These are phyloP conservation scores for Alces alces DNA, from an alignment of 2,113 vertebrate genomes.

Conservation along the genomic window DNA sequence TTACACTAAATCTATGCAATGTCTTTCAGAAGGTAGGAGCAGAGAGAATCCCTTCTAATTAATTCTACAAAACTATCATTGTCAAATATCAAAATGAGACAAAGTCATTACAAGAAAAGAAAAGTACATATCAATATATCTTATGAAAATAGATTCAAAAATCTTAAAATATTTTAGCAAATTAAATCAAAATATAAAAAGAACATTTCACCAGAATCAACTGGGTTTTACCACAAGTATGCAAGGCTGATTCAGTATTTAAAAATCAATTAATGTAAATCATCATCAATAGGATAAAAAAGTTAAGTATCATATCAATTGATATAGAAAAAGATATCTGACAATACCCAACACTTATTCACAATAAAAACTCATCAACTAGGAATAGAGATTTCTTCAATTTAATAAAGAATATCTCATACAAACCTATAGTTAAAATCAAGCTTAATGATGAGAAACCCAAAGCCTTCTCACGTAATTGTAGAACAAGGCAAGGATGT, in stretches of 20 bases:
- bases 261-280: not conserved
- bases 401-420: not conserved
- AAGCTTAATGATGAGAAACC: not conserved
- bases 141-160: not conserved
- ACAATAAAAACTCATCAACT: not conserved
- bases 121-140: not conserved
- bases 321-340: not conserved
- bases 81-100: not conserved
- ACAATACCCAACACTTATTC: not conserved
- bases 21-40: not conserved
- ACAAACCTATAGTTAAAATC: not conserved
- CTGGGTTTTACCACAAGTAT: not conserved
- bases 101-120: not conserved
- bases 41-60: not conserved
- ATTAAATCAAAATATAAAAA: not conserved
- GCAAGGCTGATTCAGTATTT: not conserved
- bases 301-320: not conserved
- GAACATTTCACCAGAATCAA: not conserved
- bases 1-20: not conserved
- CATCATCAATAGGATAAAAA: not conserved
- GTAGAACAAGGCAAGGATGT: not conserved
- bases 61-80: not conserved
- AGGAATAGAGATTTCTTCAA: not conserved
- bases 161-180: not conserved
- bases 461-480: accelerated